Percentiles rank a stretch among this genome's conserved stretches.
phyloP scores from a whole-genome alignment of 2,888 invertebrate genomes.

The Pyrrhosoma nymphula region DNA sequence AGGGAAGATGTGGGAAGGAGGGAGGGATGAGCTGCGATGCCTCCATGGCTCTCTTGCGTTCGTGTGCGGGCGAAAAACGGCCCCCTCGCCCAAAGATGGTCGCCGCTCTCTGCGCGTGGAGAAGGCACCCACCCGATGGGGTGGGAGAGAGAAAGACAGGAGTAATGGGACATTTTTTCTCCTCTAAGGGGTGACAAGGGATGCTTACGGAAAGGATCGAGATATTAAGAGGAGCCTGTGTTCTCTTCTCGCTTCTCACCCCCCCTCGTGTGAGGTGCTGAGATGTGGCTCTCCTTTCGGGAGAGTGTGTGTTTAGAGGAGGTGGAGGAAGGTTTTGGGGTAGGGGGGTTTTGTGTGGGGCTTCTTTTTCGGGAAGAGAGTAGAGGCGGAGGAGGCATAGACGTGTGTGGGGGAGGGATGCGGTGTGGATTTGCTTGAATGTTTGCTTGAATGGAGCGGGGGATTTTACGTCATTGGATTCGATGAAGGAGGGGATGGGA shows the following conservation, averaged over 20 bases:
- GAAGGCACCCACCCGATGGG: neutral
- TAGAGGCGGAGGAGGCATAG: neutral
- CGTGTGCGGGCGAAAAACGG: neutral
- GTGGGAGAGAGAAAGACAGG: neutral
- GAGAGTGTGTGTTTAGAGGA: neutral
- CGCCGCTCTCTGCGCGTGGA: neutral
- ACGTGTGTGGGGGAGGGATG: neutral
- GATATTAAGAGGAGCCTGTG: conserved; percentile 47
- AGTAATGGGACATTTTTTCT: neutral
- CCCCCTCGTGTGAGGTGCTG: conserved; percentile 44
- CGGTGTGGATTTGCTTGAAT: neutral
- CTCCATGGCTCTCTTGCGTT: neutral
- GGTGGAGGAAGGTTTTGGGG: neutral
- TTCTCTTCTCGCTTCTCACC: neutral
- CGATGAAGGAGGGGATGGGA: conserved; percentile 1
- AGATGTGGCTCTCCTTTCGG: conserved; percentile 23
- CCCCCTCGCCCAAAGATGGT: neutral
- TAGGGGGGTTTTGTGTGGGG: neutral
- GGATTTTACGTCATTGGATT: conserved; percentile 12
- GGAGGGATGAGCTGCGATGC: neutral
- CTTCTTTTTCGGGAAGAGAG: neutral
- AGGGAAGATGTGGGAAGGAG: neutral
- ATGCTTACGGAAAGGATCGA: neutral
- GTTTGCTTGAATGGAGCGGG: neutral
- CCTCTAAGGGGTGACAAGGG: neutral